A percentile compares a stretch with the other conserved stretches of the same genome.
Evolutionary conservation across 2,888 invertebrate species (phyloP).

Genomic region (Ophion slaviceki): DNA sequence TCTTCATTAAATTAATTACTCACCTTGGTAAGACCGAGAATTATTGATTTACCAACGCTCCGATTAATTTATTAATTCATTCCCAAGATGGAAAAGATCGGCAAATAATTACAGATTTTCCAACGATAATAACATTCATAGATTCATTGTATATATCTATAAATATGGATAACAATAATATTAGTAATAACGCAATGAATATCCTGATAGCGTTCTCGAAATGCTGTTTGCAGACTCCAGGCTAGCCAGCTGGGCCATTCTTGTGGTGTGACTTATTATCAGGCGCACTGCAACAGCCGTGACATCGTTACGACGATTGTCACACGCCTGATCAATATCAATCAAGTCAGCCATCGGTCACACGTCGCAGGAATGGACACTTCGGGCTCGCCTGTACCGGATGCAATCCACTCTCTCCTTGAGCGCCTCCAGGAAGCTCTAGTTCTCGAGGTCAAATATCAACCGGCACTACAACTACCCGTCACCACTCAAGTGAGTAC

Average conservation of each 20-base stretch:
- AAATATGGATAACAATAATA: background rate
- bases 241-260: slow-evolving; percentile 83
- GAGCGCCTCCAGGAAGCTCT: slow-evolving; percentile 88
- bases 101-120: background rate
- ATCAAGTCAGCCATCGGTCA: slow-evolving; percentile 69
- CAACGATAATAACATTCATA: background rate
- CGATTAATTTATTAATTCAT: background rate
- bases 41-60: background rate
- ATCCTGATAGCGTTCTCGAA: slow-evolving; percentile 18
- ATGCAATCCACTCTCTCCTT: slow-evolving; percentile 81
- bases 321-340: slow-evolving; percentile 62
- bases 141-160: background rate
- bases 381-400: slow-evolving; percentile 83
- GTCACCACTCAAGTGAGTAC: slow-evolving; percentile 86
- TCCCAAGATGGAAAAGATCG: background rate
- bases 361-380: slow-evolving; percentile 83
- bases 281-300: slow-evolving; percentile 74
- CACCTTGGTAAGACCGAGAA: background rate
- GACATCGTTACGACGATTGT: slow-evolving; percentile 67
- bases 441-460: slow-evolving; percentile 89
- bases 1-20: background rate
- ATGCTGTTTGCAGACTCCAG: slow-evolving; percentile 79
- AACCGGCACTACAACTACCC: slow-evolving; percentile 88
- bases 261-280: slow-evolving; percentile 81
- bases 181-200: too few species aligned